Percentiles rank a stretch among this genome's conserved stretches.
Conservation (phyloP, 2,113 vertebrate species). For the Struthio camelus region DNA sequence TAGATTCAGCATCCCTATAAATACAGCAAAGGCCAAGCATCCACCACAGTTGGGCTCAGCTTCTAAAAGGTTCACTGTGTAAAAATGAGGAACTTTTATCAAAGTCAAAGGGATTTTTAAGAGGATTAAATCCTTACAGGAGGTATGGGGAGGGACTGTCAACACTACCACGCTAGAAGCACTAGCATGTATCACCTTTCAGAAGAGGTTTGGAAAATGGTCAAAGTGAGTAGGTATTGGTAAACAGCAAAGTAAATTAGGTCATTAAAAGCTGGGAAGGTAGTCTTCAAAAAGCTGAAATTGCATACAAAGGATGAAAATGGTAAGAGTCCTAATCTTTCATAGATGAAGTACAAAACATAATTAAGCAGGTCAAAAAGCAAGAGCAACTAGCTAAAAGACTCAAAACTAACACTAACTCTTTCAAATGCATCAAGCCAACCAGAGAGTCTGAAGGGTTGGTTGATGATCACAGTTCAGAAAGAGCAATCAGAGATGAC, state of each 20-base stretch:
- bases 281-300: background rate
- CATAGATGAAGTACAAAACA: background rate
- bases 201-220: background rate
- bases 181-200: background rate
- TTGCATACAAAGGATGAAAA: background rate
- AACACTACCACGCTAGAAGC: background rate
- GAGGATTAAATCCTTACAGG: background rate
- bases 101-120: background rate
- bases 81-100: background rate
- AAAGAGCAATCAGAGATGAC: background rate
- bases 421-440: background rate
- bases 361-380: background rate
- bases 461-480: background rate
- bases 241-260: background rate
- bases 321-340: background rate
- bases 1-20: background rate
- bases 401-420: background rate
- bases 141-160: background rate
- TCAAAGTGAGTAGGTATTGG: background rate
- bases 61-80: background rate
- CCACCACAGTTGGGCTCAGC: background rate
- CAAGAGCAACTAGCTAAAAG: background rate
- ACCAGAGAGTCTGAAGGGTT: background rate
- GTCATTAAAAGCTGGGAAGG: background rate
- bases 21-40: background rate